These are phyloP conservation scores for Buathra laborator DNA, from an alignment of 2,888 invertebrate species.

Conservation along the genomic window DNA sequence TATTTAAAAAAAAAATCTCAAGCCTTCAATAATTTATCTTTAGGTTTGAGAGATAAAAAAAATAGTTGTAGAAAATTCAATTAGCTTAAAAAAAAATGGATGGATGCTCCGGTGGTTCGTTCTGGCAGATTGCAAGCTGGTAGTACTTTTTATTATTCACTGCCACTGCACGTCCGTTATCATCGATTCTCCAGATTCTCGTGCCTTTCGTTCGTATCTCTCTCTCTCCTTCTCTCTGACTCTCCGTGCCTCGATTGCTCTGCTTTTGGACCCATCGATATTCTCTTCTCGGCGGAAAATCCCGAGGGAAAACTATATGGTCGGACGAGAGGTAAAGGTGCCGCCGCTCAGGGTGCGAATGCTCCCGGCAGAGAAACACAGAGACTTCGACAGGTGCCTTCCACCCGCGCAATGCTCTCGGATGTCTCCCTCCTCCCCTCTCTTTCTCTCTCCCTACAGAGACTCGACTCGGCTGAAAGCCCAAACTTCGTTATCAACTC, in stretches of 20 bases:
- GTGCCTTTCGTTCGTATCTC: not conserved
- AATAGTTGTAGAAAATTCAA: conserved; percentile 30
- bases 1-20: not conserved
- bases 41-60: not conserved
- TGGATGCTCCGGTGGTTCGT: not conserved
- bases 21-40: not conserved
- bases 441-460: conserved; percentile 22
- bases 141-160: conserved; percentile 45
- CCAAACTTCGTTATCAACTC: conserved; percentile 71
- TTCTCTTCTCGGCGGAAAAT: conserved; percentile 22
- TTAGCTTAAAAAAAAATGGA: not conserved
- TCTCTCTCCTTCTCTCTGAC: conserved; percentile 9
- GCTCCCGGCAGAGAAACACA: conserved; percentile 13
- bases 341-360: not conserved
- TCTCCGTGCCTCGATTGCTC: conserved; percentile 21
- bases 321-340: conserved; percentile 25
- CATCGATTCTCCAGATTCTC: conserved; percentile 58
- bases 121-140: not conserved
- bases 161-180: conserved; percentile 56
- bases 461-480: conserved; percentile 58
- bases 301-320: conserved; percentile 41
- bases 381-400: conserved; percentile 55
- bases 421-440: conserved; percentile 18
- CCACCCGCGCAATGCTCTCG: not conserved
- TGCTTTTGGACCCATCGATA: conserved; percentile 36